These are phyloP conservation scores for Sminthurides aquaticus DNA, from an alignment of 2,888 invertebrate genomes.

Conservation along the genomic window DNA sequence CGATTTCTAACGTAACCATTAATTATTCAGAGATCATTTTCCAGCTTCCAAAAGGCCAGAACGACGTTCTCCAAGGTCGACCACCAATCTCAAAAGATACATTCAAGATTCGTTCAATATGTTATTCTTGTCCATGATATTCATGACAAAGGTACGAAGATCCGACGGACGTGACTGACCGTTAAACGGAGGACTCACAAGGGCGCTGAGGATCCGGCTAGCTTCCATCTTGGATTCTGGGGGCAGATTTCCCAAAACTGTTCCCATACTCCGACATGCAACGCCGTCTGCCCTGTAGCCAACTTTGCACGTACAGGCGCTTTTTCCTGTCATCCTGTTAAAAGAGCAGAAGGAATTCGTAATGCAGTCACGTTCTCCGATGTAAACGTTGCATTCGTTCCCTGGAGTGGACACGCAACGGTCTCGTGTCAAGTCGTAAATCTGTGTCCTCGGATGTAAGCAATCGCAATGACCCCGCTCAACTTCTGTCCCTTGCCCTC, in stretches of 20 bases:
- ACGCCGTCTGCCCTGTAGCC: constrained; percentile 7
- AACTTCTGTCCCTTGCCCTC: neutral
- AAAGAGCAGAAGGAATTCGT: constrained; percentile 16
- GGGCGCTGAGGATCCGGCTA: neutral
- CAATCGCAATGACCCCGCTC: constrained; percentile 16
- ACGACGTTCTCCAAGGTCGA: too few species aligned
- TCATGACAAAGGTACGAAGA: neutral
- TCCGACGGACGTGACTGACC: neutral
- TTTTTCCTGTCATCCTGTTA: constrained; percentile 2
- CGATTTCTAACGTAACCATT: too few species aligned
- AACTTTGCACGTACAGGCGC: constrained; percentile 11
- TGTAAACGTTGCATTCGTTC: constrained; percentile 24
- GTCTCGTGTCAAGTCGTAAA: constrained; percentile 11
- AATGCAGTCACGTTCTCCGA: constrained; percentile 22
- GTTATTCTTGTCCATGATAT: neutral
- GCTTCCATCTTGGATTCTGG: neutral
- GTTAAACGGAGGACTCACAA: neutral
- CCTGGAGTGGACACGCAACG: constrained; percentile 19
- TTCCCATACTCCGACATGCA: constrained; percentile 48
- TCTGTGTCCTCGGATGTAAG: constrained; percentile 16
- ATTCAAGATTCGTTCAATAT: too few species aligned
- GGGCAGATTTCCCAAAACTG: neutral
- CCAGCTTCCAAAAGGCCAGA: too few species aligned
- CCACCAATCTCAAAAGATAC: too few species aligned
- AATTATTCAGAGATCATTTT: too few species aligned